Percentiles rank a stretch among this genome's conserved stretches.
phyloP scores from a whole-genome alignment of 2,113 vertebrate genomes.

The Centrocercus urophasianus region DNA sequence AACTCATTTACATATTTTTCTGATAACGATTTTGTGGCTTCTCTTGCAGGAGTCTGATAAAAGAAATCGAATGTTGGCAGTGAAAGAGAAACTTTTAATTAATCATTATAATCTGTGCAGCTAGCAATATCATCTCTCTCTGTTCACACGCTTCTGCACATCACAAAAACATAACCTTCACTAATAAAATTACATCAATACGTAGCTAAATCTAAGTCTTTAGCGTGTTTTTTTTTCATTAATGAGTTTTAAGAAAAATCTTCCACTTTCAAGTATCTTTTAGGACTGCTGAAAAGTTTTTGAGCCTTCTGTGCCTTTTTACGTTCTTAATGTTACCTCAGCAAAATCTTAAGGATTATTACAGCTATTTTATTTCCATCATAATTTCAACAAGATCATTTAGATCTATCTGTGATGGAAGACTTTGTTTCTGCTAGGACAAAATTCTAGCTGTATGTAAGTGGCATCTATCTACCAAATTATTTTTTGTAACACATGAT shows the following conservation, averaged over 20 bases:
- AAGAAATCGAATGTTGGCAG: neutral
- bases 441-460: neutral
- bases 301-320: neutral
- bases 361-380: neutral
- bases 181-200: neutral
- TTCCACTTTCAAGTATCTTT: neutral
- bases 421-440: neutral
- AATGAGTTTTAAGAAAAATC: neutral
- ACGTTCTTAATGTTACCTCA: neutral
- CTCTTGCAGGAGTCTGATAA: neutral
- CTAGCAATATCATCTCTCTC: neutral
- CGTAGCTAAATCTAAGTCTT: neutral
- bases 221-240: constrained; percentile 16
- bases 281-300: neutral
- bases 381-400: neutral
- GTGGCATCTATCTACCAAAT: neutral
- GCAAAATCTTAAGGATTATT: neutral
- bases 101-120: neutral
- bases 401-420: neutral
- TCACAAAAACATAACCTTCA: neutral
- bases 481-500: neutral
- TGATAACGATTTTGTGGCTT: neutral
- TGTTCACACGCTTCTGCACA: neutral
- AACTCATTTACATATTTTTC: neutral
- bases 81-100: neutral